Percentiles rank a stretch among this genome's conserved stretches.
These are phyloP conservation scores for Alouatta palliata DNA, from an alignment of 2,113 vertebrate species.

Conservation along the genomic window DNA sequence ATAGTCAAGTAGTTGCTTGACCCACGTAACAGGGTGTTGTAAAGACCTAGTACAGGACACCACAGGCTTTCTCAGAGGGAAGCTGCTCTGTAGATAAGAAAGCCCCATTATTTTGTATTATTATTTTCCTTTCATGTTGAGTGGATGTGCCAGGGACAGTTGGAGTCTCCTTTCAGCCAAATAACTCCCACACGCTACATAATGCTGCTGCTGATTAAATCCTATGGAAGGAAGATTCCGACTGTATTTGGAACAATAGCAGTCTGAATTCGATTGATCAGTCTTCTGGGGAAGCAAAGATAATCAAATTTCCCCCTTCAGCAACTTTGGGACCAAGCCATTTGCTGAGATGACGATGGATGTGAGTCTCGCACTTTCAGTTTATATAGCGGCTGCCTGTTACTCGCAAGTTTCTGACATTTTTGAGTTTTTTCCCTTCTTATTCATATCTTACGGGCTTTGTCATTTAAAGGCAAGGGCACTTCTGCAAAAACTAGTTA, in stretches of 20 bases:
- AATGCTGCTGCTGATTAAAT: constrained; percentile 74
- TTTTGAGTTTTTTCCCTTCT: not conserved
- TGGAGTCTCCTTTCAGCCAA: constrained; percentile 74
- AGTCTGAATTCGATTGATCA: constrained; percentile 72
- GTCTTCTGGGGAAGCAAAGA: constrained; percentile 74
- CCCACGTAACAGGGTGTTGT: not conserved
- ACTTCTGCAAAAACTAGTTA: constrained; percentile 47
- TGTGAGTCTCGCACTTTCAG: constrained; percentile 32
- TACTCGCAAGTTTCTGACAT: constrained; percentile 58
- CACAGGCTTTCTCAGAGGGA: constrained; percentile 56
- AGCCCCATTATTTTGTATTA: constrained; percentile 39
- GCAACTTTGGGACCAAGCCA: constrained; percentile 66
- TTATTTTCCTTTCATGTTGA: constrained; percentile 67
- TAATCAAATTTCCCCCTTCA: constrained; percentile 75
- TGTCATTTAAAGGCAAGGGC: constrained; percentile 45
- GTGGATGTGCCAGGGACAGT: constrained; percentile 61
- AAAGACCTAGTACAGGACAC: constrained; percentile 14
- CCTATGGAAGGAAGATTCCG: constrained; percentile 67
- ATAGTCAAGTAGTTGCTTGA: constrained; percentile 1
- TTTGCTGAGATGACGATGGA: constrained; percentile 64
- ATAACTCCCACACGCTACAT: constrained; percentile 75
- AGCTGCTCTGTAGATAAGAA: constrained; percentile 53
- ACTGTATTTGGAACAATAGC: constrained; percentile 71
- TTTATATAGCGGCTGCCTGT: constrained; percentile 62
- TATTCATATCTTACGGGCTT: not conserved